phyloP scores from a whole-genome alignment of 2,888 invertebrate species.

The Galeruca laticollis region DNA sequence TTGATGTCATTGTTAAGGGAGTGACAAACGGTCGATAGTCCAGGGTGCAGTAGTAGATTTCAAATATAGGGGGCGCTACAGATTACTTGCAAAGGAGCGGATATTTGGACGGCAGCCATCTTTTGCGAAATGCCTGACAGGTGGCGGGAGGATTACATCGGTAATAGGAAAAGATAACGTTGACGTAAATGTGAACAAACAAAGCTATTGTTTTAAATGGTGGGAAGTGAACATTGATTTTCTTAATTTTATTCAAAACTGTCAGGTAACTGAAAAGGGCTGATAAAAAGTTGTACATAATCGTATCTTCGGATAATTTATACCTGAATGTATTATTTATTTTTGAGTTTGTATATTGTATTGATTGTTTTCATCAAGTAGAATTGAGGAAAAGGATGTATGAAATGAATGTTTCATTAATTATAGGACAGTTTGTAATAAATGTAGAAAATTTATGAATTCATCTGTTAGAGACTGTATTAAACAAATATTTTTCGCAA shows the following conservation, averaged over 20 bases:
- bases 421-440: no score
- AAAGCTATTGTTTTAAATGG: conserved; percentile 35
- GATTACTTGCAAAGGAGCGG: not conserved
- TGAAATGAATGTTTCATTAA: no score
- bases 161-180: conserved; percentile 30
- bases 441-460: no score
- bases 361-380: no score
- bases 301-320: no score
- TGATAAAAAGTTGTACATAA: not conserved
- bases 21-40: conserved; percentile 45
- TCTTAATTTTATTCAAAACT: conserved; percentile 28
- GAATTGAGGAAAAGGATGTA: no score
- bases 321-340: no score
- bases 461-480: no score
- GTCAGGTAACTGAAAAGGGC: not conserved
- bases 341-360: no score
- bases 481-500: no score
- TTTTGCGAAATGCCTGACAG: conserved; percentile 31
- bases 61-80: conserved; percentile 16
- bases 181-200: conserved; percentile 39
- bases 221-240: conserved; percentile 40
- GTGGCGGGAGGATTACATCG: conserved; percentile 29
- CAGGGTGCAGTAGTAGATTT: not conserved
- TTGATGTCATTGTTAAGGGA: conserved; percentile 46
- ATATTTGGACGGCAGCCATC: conserved; percentile 36